Conservation (phyloP, 2,113 vertebrate genomes). For the Sceloporus undulatus region DNA sequence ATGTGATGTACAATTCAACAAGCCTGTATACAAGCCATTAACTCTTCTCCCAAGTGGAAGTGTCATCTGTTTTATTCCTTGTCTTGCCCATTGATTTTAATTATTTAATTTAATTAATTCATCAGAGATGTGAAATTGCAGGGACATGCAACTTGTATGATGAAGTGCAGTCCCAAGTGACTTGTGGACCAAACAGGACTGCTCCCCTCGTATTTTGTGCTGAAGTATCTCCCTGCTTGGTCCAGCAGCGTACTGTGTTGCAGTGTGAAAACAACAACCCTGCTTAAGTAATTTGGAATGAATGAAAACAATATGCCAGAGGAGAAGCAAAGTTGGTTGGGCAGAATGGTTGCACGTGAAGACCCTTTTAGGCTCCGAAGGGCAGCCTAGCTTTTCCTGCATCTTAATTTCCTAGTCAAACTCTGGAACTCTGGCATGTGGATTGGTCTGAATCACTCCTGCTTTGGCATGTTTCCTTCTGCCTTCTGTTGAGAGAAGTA, state of each 20-base stretch:
- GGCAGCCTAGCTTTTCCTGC: neutral
- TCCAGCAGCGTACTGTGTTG: neutral
- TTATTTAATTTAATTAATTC: neutral
- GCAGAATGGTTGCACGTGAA: neutral
- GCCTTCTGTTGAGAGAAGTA: constrained; percentile 44
- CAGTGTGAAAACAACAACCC: neutral
- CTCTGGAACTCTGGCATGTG: constrained; percentile 14
- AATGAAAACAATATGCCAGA: neutral
- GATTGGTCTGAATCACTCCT: constrained; percentile 26
- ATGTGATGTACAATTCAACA: too few relatives aligned
- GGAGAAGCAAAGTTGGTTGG: neutral
- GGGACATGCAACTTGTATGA: too few relatives aligned
- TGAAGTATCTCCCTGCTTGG: too few relatives aligned
- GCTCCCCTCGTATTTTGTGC: neutral
- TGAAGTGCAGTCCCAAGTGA: too few relatives aligned
- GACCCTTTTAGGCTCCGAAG: neutral
- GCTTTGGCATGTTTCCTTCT: constrained; percentile 42
- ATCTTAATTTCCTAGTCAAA: constrained; percentile 26
- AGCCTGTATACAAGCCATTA: too few relatives aligned
- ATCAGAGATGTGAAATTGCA: neutral
- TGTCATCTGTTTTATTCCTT: too few relatives aligned
- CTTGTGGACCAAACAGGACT: neutral
- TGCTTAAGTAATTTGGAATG: neutral
- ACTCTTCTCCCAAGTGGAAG: too few relatives aligned
- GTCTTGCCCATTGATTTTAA: too few relatives aligned